These are phyloP conservation scores for Cataglyphis hispanica DNA, from an alignment of 1,140 invertebrate genomes.

Conservation along the genomic window DNA sequence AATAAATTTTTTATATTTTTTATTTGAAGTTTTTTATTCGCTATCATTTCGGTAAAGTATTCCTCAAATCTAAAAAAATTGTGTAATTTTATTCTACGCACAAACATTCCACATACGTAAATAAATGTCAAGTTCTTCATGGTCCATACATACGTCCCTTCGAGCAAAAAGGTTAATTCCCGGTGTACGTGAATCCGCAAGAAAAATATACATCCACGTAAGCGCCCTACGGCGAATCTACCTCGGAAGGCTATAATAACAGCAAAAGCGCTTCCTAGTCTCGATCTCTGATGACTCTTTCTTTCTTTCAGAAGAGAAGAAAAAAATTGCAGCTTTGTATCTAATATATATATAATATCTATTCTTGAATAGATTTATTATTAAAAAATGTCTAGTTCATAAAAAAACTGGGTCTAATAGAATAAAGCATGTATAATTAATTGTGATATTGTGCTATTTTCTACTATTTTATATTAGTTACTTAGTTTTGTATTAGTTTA, in stretches of 20 bases:
- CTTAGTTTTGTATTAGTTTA: too few species aligned
- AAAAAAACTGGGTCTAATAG: not conserved
- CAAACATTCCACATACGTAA: not conserved
- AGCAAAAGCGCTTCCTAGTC: constrained; percentile 56
- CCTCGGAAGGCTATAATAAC: constrained; percentile 64
- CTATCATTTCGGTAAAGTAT: not conserved
- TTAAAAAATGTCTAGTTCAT: not conserved
- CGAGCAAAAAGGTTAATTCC: constrained; percentile 59
- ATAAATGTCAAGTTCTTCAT: constrained; percentile 9
- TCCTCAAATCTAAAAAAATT: not conserved
- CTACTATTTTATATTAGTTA: too few species aligned
- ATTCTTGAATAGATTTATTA: not conserved
- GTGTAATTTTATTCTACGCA: not conserved
- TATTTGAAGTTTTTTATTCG: not conserved
- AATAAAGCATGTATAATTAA: not conserved
- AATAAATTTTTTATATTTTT: not conserved
- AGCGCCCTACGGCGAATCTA: constrained; percentile 45
- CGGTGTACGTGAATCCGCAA: constrained; percentile 28
- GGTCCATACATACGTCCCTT: constrained; percentile 31
- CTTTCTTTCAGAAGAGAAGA: not conserved
- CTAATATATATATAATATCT: not conserved
- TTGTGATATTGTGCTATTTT: not conserved
- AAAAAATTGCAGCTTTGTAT: not conserved
- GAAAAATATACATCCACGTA: constrained; percentile 67
- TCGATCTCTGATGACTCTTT: constrained; percentile 18